Evolutionary conservation across 1,140 invertebrate genomes (phyloP).

Genomic region (Aphis gossypii): DNA sequence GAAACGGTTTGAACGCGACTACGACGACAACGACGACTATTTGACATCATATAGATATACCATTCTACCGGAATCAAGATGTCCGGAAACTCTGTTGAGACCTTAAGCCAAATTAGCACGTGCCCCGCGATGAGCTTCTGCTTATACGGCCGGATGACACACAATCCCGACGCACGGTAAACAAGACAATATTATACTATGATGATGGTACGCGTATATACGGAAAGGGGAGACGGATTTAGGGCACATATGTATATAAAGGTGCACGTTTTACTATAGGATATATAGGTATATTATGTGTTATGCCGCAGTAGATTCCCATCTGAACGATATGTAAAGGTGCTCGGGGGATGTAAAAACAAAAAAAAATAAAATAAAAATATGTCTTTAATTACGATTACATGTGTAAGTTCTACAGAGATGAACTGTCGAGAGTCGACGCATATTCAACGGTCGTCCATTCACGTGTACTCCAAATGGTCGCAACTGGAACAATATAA

Average conservation of each 20-base stretch:
- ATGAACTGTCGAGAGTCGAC: neutral
- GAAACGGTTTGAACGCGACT: neutral
- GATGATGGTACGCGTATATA: neutral
- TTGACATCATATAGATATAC: constrained; percentile 15
- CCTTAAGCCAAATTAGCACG: constrained; percentile 45
- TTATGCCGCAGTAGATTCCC: neutral
- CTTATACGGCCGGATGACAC: neutral
- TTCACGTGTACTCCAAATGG: constrained; percentile 54
- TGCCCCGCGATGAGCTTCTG: constrained; percentile 35
- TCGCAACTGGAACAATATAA: constrained; percentile 19
- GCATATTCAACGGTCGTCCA: neutral
- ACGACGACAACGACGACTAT: neutral
- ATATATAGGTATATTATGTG: neutral
- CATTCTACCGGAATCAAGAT: constrained; percentile 20
- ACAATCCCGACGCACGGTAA: neutral
- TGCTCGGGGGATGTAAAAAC: neutral
- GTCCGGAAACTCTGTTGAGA: constrained; percentile 32
- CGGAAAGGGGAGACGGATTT: neutral
- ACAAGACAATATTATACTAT: neutral
- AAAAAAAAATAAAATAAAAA: neutral
- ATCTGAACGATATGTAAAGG: neutral
- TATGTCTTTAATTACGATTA: constrained; percentile 53
- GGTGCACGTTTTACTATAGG: neutral
- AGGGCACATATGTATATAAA: neutral
- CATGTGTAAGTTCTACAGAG: neutral